Conservation (phyloP, 2,113 vertebrate genomes). For the Odocoileus hemionus region DNA sequence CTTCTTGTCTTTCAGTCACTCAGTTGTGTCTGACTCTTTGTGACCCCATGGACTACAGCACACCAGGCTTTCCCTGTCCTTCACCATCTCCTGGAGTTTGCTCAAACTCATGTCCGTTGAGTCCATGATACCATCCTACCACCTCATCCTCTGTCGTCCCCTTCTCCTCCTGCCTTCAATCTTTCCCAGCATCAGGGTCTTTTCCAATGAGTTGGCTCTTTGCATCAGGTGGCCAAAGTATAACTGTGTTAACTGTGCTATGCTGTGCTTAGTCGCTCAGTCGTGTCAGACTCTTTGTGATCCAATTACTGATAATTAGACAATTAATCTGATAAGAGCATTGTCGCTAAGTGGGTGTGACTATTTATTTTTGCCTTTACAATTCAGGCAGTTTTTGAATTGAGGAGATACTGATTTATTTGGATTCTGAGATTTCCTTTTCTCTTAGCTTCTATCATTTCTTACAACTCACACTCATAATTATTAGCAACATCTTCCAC, state of each 20-base stretch:
- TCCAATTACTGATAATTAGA: not conserved
- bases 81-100: not conserved
- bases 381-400: not conserved
- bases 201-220: not conserved
- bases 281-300: not conserved
- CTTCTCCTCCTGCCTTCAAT: not conserved
- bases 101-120: not conserved
- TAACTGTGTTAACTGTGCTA: not conserved
- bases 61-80: not conserved
- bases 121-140: not conserved
- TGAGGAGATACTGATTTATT: not conserved
- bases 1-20: not conserved
- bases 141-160: not conserved
- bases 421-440: not conserved
- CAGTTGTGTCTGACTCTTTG: not conserved
- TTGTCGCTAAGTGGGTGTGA: not conserved
- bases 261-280: not conserved
- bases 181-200: not conserved
- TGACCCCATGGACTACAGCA: not conserved
- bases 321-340: not conserved
- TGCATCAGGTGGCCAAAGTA: not conserved
- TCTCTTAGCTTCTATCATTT: not conserved
- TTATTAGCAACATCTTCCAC: not conserved
- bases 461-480: not conserved
- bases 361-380: not conserved